Base-by-base conservation (phyloP, 2,797 vertebrate genomes). In the Octomys mimax region DNA sequence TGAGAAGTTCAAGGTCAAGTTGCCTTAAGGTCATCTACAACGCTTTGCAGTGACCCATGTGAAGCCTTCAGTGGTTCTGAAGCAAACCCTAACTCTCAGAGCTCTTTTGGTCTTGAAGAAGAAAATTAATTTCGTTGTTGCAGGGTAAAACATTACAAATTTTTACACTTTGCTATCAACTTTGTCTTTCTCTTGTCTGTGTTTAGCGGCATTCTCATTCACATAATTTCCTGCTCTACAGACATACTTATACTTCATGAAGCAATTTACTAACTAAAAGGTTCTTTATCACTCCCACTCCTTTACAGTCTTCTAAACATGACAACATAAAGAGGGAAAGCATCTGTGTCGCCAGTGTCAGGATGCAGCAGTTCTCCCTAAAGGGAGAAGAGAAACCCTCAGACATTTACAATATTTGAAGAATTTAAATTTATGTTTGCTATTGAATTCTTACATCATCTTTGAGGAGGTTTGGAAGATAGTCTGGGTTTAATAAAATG, bases 281-380 rank as follows among this genome's bases (percentile, higher is more conserved):
- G 92, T 95, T 95, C 39, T 82, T 97, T 96, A 92, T 96, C 49
- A 86, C 66, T 89, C 75, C 26, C 24, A 31, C 61, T 84, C 92
- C 61, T 78, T 92, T 94, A 46, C 4, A 94, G 31, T 28, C 96
- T 95, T 97, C 73, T 92, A 97, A 91, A 93, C 89, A 87, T 92
- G 95, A 97, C 64, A 66, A 77, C 21, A 62, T 0, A 5, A 12
- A 92, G 57, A 90, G 26, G 75, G 28, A 85, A 79, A 95, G n/a
- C 28, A 90, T 59, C 91, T 21, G 59, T 73, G 75, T 59, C 82
- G 28, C 5, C 87, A 64, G 46, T 18, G 24, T 13, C 68, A 21
- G 96, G 70, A 21, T 73, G 12, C 10, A n/a, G 33, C 28, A 19
- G 18, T 33, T 94, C 82, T 89, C 5, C 42, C 46, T 42, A 26